Evolutionary conservation across 2,888 invertebrate species (phyloP).

Genomic region (Drosophila helvetica): DNA sequence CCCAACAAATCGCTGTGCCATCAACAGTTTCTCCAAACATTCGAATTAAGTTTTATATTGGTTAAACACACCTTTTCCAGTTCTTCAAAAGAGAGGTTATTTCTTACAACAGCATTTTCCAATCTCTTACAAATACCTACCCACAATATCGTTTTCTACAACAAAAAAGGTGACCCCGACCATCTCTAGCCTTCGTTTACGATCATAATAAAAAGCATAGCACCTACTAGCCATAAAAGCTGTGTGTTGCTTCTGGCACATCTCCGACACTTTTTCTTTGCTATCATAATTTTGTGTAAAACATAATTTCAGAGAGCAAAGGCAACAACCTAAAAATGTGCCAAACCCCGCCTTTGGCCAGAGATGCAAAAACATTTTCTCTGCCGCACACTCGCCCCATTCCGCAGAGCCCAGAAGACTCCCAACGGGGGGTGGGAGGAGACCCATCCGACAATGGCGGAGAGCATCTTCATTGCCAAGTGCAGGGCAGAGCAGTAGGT

Average conservation of each 20-base stretch:
- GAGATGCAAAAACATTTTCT: constrained; percentile 22
- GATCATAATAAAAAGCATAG: neutral
- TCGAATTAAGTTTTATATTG: neutral
- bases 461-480: constrained; percentile 33
- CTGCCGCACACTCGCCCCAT: constrained; percentile 23
- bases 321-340: constrained; percentile 35
- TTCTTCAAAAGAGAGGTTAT: too few relatives aligned
- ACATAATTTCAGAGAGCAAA: constrained; percentile 27
- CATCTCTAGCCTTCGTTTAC: neutral
- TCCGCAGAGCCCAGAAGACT: neutral
- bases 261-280: constrained; percentile 10
- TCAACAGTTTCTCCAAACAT: neutral
- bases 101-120: neutral
- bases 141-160: neutral
- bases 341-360: constrained; percentile 16
- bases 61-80: neutral
- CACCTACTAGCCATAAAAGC: neutral
- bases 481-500: constrained; percentile 33
- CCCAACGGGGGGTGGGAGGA: neutral
- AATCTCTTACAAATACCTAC: neutral
- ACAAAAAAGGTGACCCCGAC: neutral
- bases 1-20: neutral
- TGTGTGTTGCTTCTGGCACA: neutral
- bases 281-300: constrained; percentile 28
- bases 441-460: neutral